Base-by-base conservation (phyloP, 2,888 invertebrate species). In the Stegophylla sp. region DNA sequence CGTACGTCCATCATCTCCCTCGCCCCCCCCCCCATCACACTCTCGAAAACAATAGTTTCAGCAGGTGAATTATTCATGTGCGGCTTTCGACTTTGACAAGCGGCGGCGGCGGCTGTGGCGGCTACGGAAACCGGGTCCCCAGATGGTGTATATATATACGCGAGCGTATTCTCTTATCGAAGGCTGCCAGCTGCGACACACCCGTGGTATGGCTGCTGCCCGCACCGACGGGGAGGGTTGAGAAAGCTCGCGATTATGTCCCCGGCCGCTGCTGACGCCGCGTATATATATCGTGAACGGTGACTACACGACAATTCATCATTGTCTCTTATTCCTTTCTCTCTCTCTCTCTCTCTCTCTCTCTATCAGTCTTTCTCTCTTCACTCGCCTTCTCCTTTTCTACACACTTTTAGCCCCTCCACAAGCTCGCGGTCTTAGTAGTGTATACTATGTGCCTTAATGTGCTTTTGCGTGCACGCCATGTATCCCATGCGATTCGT, bases 81-180 rank as follows among this genome's bases (percentile, higher is more conserved):
- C 77, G 69, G 77, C 77, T 69, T 79, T 66, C 67, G 77, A 77
- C 67, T 69, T 61, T 79, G 77, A 79, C 77, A 79, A 79, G 76
- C 74, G 15, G 34, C 63, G 26, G 28, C 61, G 28, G 69, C 34
- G 3, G 34, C 34, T 34, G 34, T 7, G 3, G 34, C 34, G 3
- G 34, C 34, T 34, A 28, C 9, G 53, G 51, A 48, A 9, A 51
- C 41, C 7, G n/a, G 10, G 59, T 43, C 28, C 72, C 43, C 67
- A 77, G 76, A 77, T 67, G 76, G 56, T 51, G 53, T 23, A n/a
- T 1, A 34, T 23, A n/a, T 1, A 3, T 15, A 4, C 13, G 48
- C 15, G 23, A 51, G 69, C n/a, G 20, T 51, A 15, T 34, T 3
- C 9, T 61, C 77, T 79, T 69, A 79, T 79, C 77, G 69, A 79